Percentiles rank a stretch among this genome's conserved stretches.
Evolutionary conservation across 2,888 invertebrate species (phyloP).

Genomic region (Trachelus stipa): DNA sequence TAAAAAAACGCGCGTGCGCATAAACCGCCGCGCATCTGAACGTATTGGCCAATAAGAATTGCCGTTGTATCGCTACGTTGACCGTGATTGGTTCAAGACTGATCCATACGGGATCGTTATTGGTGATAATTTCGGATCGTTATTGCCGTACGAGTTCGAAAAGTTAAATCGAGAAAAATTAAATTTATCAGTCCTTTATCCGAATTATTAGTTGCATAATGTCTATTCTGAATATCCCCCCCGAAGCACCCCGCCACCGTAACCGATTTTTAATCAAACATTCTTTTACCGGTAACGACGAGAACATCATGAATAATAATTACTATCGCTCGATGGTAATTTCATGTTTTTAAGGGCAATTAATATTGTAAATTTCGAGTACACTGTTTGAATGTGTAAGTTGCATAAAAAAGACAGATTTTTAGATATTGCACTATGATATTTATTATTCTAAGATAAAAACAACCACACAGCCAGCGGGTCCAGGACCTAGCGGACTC

Average conservation of each 20-base stretch:
- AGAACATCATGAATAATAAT: conserved; percentile 37
- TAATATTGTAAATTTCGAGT: conserved; percentile 63
- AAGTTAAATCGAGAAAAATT: neutral
- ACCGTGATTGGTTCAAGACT: neutral
- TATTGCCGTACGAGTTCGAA: neutral
- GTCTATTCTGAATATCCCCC: neutral
- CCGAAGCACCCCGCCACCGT: neutral
- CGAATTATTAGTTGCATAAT: neutral
- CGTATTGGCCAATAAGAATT: neutral
- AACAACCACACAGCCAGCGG: conserved; percentile 38
- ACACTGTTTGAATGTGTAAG: conserved; percentile 61
- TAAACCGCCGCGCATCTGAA: neutral
- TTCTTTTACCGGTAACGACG: conserved; percentile 36
- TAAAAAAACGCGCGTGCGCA: neutral
- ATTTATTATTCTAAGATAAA: conserved; percentile 53
- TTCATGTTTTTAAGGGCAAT: conserved; percentile 61
- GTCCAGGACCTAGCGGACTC: conserved; percentile 44
- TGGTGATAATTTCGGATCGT: neutral
- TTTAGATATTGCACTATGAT: conserved; percentile 65
- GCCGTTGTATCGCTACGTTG: neutral
- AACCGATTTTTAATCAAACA: conserved; percentile 37
- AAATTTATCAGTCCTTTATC: neutral
- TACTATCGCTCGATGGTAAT: conserved; percentile 54
- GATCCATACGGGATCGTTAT: neutral
- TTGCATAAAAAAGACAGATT: conserved; percentile 62